These are phyloP conservation scores for Glyphotaelius pellucidus DNA, from an alignment of 2,888 invertebrate species.

Conservation along the genomic window DNA sequence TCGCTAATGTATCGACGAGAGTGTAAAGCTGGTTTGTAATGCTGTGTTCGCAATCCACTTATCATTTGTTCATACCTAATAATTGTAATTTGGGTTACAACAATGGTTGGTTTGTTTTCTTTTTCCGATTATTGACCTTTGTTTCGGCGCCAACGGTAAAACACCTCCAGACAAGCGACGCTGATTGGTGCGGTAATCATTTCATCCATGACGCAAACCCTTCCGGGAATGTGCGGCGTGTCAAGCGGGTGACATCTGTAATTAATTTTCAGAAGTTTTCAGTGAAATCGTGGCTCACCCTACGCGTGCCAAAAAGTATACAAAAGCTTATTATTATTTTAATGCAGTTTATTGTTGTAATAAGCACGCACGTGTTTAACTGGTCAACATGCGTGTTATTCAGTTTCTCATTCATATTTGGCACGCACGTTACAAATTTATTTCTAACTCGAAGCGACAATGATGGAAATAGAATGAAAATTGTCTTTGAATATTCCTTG, in stretches of 20 bases:
- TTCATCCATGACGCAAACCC: background rate
- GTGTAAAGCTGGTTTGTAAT: too few species aligned
- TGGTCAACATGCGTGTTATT: background rate
- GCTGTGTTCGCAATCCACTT: too few species aligned
- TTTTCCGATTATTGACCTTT: background rate
- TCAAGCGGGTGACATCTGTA: background rate
- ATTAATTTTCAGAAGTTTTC: background rate
- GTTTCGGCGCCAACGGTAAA: constrained; percentile 29
- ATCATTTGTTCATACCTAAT: background rate
- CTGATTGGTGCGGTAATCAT: background rate
- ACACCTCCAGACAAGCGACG: constrained; percentile 4
- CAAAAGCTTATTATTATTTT: background rate
- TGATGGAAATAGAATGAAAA: background rate
- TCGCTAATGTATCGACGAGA: too few species aligned
- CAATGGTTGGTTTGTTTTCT: constrained; percentile 34
- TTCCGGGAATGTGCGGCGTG: background rate
- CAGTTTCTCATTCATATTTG: background rate
- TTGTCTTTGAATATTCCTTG: background rate
- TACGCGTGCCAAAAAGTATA: background rate
- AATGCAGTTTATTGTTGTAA: background rate
- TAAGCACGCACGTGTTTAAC: background rate
- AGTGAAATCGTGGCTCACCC: background rate
- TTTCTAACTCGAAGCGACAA: background rate
- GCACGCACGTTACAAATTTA: background rate
- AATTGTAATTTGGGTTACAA: background rate